phyloP scores from a whole-genome alignment of 2,888 invertebrate species.

The Anthrax anthrax region DNA sequence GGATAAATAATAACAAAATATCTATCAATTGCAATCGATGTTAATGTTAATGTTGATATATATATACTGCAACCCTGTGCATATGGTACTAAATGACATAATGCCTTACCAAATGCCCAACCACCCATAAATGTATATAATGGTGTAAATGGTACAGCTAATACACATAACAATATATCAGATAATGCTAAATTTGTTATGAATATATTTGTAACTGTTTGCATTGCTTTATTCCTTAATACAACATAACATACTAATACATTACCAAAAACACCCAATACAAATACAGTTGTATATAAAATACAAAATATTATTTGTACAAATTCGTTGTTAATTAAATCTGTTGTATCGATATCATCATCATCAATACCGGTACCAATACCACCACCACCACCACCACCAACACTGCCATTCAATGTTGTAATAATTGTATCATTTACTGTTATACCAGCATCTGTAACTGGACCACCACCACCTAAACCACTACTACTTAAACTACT shows the following conservation, averaged over 20 bases:
- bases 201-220: slow-evolving; percentile 94
- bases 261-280: slow-evolving; percentile 80
- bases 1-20: slow-evolving; percentile 96
- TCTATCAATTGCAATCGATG: slow-evolving; percentile 93
- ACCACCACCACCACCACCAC: too few species aligned
- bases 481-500: too few species aligned
- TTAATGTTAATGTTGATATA: slow-evolving; percentile 91
- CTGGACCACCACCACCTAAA: too few species aligned
- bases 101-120: slow-evolving; percentile 83
- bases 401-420: too few species aligned
- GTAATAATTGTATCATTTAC: too few species aligned
- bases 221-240: slow-evolving; percentile 84
- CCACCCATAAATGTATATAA: slow-evolving; percentile 79
- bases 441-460: too few species aligned
- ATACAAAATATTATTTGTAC: slow-evolving; percentile 14
- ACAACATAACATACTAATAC: slow-evolving; percentile 89
- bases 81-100: slow-evolving; percentile 88
- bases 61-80: slow-evolving; percentile 93
- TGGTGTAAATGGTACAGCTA: slow-evolving; percentile 95
- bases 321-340: slow-evolving; percentile 12
- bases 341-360: slow-evolving; percentile 3
- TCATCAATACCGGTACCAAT: neutral
- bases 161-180: slow-evolving; percentile 81
- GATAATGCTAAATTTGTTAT: slow-evolving; percentile 92
- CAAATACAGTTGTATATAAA: slow-evolving; percentile 71